phyloP scores from a whole-genome alignment of 2,113 vertebrate species.

The Charina bottae region DNA sequence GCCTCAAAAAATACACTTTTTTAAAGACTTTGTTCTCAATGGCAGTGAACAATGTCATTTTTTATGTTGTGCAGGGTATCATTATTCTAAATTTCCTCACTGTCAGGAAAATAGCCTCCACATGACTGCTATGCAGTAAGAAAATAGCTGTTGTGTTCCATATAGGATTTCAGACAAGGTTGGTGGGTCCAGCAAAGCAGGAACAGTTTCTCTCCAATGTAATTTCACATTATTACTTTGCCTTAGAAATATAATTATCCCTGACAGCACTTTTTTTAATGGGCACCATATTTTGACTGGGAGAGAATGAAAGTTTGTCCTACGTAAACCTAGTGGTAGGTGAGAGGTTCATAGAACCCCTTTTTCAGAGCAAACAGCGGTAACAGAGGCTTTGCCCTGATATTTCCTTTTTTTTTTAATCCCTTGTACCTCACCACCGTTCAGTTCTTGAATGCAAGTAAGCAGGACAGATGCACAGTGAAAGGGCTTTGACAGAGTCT shows the following conservation, averaged over 20 bases:
- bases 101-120: conserved; percentile 8
- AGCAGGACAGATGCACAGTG: neutral
- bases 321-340: neutral
- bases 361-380: neutral
- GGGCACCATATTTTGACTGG: neutral
- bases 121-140: neutral
- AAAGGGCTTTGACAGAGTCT: neutral
- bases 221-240: conserved; percentile 16
- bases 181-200: neutral
- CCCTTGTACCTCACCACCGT: neutral
- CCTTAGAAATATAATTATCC: neutral
- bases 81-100: conserved; percentile 1
- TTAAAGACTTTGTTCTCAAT: too few species aligned
- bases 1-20: too few species aligned
- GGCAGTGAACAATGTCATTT: neutral
- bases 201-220: neutral
- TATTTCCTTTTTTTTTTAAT: neutral
- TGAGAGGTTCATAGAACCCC: neutral
- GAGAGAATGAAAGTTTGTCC: neutral
- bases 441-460: neutral
- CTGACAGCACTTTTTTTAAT: neutral
- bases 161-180: neutral
- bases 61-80: neutral
- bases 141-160: neutral
- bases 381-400: neutral